A percentile compares a stretch with the other conserved stretches of the same genome.
Conservation (phyloP, 2,797 vertebrate genomes). For the Iguana delicatissima region DNA sequence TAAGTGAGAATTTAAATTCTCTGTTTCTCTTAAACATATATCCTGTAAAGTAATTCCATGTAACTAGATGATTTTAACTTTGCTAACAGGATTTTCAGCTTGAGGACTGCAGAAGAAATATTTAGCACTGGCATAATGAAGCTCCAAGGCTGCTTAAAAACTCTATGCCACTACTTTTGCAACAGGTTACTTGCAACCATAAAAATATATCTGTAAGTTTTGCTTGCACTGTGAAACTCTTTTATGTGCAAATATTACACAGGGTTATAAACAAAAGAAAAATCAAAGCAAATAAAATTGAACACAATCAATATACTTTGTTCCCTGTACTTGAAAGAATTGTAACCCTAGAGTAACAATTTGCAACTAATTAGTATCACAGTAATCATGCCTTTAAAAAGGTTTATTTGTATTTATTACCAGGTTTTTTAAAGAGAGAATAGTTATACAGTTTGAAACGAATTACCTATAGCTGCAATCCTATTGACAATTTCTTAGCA, state of each 20-base stretch:
- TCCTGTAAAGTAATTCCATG: not conserved
- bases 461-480: conserved; percentile 8
- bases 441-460: conserved; percentile 16
- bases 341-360: conserved; percentile 12
- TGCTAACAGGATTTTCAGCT: not conserved
- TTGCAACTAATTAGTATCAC: conserved; percentile 46
- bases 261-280: conserved; percentile 38
- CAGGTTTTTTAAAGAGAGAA: conserved; percentile 41
- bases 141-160: conserved; percentile 15
- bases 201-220: conserved; percentile 48
- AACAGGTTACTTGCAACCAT: conserved; percentile 27
- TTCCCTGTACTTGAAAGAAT: conserved; percentile 2
- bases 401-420: conserved; percentile 39
- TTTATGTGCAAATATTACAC: conserved; percentile 59
- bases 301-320: not conserved
- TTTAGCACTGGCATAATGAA: not conserved
- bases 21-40: not conserved
- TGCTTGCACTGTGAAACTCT: conserved; percentile 57
- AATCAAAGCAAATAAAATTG: conserved; percentile 19
- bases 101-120: not conserved
- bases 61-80: not conserved
- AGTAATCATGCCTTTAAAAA: conserved; percentile 45
- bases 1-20: conserved; percentile 44
- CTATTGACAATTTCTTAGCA: not conserved
- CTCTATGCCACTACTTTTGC: conserved; percentile 9